Evolutionary conservation across 1,140 invertebrate species (phyloP).

Genomic region (Formica exsecta): DNA sequence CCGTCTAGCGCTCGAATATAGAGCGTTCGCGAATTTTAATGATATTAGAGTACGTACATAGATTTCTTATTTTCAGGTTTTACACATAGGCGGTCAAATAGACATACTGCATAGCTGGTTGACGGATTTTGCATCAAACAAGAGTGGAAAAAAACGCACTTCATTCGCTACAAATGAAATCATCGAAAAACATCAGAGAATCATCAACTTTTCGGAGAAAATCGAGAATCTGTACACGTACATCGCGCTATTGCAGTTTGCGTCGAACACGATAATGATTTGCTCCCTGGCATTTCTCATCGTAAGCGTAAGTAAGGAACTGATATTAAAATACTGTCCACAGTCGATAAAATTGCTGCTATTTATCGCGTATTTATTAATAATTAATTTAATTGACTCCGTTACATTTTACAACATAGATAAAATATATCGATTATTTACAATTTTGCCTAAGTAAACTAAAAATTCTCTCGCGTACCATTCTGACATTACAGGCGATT

Average conservation of each 20-base stretch:
- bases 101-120: conserved; percentile 35
- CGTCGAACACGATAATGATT: conserved; percentile 59
- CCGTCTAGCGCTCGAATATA: too few species aligned
- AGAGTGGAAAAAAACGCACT: neutral
- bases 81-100: conserved; percentile 55
- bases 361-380: neutral
- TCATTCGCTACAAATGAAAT: neutral
- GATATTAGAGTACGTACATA: neutral
- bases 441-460: neutral
- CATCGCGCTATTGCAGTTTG: conserved; percentile 59
- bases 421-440: neutral
- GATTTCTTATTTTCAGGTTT: conserved; percentile 29
- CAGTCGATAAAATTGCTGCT: neutral
- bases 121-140: neutral
- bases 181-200: conserved; percentile 54
- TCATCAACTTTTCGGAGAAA: conserved; percentile 51
- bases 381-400: conserved; percentile 18
- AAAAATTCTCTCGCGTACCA: neutral
- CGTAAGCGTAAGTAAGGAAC: conserved; percentile 51
- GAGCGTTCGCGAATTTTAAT: neutral
- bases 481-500: conserved; percentile 37
- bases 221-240: conserved; percentile 49
- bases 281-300: conserved; percentile 58
- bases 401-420: neutral
- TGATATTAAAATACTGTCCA: neutral